Evolutionary conservation across 2,113 vertebrate species (phyloP).

Genomic region (Onychostoma macrolepis): DNA sequence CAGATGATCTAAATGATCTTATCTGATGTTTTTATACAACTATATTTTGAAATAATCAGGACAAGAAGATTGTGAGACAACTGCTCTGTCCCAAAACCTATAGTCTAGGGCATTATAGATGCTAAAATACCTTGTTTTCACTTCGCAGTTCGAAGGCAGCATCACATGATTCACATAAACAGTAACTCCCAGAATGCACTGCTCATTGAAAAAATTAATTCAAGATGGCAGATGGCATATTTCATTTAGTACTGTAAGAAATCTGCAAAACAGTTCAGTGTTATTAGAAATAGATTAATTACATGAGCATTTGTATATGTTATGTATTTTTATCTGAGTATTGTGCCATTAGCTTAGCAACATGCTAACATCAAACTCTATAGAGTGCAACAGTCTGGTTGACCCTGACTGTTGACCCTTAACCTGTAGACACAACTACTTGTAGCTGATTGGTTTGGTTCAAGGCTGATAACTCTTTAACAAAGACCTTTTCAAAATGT

Average conservation of each 20-base stretch:
- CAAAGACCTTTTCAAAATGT: not conserved
- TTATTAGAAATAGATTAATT: too few relatives aligned
- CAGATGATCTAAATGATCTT: conserved; percentile 4
- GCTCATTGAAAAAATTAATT: not conserved
- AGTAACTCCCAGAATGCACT: not conserved
- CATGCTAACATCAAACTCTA: too few relatives aligned
- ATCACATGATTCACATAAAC: not conserved
- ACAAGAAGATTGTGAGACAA: not conserved
- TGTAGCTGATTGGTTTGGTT: not conserved
- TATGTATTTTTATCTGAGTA: too few relatives aligned
- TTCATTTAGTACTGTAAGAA: not conserved
- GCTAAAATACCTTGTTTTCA: not conserved
- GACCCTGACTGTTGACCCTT: too few relatives aligned
- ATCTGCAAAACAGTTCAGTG: too few relatives aligned
- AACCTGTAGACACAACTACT: not conserved
- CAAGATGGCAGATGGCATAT: not conserved
- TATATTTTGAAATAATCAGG: not conserved
- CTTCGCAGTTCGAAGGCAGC: not conserved
- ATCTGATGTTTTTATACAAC: not conserved
- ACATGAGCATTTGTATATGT: too few relatives aligned
- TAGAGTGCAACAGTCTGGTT: too few relatives aligned
- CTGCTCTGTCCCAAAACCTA: not conserved
- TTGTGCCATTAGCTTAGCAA: too few relatives aligned
- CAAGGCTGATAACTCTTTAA: not conserved
- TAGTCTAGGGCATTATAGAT: not conserved